Base-by-base conservation (phyloP, 2,888 invertebrate genomes). In the Drosophila rubida region DNA sequence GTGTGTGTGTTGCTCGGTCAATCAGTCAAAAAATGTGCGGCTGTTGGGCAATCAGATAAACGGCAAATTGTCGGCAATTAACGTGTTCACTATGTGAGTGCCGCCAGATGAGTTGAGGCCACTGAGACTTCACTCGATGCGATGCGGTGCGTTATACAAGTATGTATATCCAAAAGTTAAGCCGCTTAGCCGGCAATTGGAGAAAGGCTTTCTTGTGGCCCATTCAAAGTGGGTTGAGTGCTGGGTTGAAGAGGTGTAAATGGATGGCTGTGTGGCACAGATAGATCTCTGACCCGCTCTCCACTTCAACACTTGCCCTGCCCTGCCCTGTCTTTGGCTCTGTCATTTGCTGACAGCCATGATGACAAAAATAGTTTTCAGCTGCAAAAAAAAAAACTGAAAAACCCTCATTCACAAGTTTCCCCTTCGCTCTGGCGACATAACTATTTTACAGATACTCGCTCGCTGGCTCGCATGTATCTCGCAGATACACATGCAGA, bases 51-150 rank as follows among this genome's bases (percentile, higher is more conserved):
- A 61, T 71, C 59, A 60, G 60, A 62, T 76, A 69, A 58, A 57
- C 63, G 78, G 57, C 69, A 69, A 71, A 80, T 84, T 78, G 81
- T 75, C 50, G 65, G 71, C 88, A 86, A 82, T 82, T 88, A 82
- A 86, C 77, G 71, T 74, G 63, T 67, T 78, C 78, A 77, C 77
- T 73, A 67, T 70, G 46, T 48, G 58, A n/a, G 25, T 7, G 30
- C 11, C 30, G 30, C 37, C 9, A 51, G 50, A 25, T 35, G 25
- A 13, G 13, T 14, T 9, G 37, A 27, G 32, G 19, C 19, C 2
- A 3, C 19, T 19, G 19, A 19, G 27, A 27, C 27, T 0, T 27
- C 27, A 27, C 27, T 27, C 27, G 27, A 27, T 11, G 8, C 35
- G 19, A 27, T 23, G 9, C 37, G 13, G 39, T 23, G 23, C 23